Conservation (phyloP, 2,113 vertebrate species). For the Corvus hawaiiensis region DNA sequence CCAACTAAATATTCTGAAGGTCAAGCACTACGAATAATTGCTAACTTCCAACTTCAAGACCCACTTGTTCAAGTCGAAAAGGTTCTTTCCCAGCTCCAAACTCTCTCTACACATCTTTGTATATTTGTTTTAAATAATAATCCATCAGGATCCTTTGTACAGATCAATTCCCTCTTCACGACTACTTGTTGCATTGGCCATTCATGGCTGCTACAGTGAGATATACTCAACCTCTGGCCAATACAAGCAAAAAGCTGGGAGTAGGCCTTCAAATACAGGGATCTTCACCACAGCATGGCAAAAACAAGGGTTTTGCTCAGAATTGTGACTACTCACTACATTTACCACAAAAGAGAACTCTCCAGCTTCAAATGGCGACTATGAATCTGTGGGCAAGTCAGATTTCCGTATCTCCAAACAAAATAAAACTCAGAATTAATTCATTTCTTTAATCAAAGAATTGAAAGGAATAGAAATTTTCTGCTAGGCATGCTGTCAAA, state of each 20-base stretch:
- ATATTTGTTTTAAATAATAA: background rate
- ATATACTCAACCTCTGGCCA: background rate
- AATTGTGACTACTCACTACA: background rate
- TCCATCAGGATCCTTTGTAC: background rate
- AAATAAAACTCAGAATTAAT: slow-evolving; percentile 49
- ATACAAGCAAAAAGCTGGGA: background rate
- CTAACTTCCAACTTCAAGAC: background rate
- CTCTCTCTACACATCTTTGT: background rate
- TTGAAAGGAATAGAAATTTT: background rate
- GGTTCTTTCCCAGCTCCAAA: background rate
- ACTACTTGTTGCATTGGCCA: background rate
- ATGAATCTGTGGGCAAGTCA: background rate
- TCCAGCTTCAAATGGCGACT: background rate
- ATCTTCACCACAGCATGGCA: background rate
- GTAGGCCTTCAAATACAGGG: background rate
- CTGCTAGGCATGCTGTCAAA: slow-evolving; percentile 32
- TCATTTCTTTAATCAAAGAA: slow-evolving; percentile 54
- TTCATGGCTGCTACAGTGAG: background rate
- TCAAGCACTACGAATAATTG: background rate
- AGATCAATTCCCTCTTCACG: background rate
- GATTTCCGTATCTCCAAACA: slow-evolving; percentile 15
- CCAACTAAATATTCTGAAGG: background rate
- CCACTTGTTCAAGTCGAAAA: background rate
- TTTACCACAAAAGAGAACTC: background rate
- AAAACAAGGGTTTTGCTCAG: background rate